phyloP scores from a whole-genome alignment of 2,797 vertebrate genomes.

The Toxotes lorentzi region DNA sequence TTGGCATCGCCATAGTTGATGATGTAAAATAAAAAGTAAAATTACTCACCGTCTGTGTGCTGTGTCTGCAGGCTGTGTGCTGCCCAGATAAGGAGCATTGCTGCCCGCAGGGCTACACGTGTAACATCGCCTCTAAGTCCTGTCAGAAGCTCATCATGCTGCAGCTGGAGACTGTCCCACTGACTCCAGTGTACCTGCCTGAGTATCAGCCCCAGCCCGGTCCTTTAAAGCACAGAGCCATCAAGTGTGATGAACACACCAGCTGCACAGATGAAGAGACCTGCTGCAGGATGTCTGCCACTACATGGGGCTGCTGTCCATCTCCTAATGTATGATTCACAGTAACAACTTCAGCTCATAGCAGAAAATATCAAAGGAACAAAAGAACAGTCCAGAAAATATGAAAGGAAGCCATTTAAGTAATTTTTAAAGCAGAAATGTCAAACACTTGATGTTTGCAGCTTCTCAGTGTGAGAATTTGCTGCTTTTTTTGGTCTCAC shows the following conservation, averaged over 20 bases:
- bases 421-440: not conserved
- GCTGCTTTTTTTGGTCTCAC: not conserved
- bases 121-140: slow-evolving; percentile 76
- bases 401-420: not conserved
- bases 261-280: slow-evolving; percentile 78
- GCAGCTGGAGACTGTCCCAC: slow-evolving; percentile 64
- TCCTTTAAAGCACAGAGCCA: not conserved
- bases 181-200: slow-evolving; percentile 26
- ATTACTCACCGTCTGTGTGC: not conserved
- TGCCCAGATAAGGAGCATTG: slow-evolving; percentile 88
- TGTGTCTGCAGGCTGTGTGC: slow-evolving; percentile 86
- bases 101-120: slow-evolving; percentile 88
- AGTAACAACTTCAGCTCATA: not conserved
- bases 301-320: slow-evolving; percentile 90
- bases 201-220: not conserved
- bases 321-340: slow-evolving; percentile 55
- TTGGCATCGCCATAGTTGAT: not conserved
- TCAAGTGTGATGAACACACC: slow-evolving; percentile 72
- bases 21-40: slow-evolving; percentile 2
- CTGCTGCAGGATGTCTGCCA: slow-evolving; percentile 83
- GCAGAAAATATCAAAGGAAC: not conserved
- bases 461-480: no score
- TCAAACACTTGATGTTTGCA: not conserved
- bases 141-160: slow-evolving; percentile 81
- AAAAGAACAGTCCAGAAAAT: not conserved